A percentile compares a stretch with the other conserved stretches of the same genome.
Evolutionary conservation across 2,888 invertebrate species (phyloP).

Genomic region (Drosophila kuntzei): DNA sequence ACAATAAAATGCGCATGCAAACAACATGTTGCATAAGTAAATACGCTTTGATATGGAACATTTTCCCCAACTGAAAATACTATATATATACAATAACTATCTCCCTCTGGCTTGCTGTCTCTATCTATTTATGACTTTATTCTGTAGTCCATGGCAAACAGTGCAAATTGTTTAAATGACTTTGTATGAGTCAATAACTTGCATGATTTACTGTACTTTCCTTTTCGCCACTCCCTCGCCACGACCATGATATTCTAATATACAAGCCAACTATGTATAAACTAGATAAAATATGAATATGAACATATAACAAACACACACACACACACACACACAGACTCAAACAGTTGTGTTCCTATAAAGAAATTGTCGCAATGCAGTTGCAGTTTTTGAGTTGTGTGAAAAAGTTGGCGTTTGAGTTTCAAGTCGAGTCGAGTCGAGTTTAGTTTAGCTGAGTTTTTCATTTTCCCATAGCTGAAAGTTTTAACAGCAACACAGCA

Average conservation of each 20-base stretch:
- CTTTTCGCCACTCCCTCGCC: constrained; percentile 1
- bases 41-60: constrained; percentile 21
- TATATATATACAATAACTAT: not conserved
- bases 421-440: constrained; percentile 38
- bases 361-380: constrained; percentile 74
- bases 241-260: constrained; percentile 45
- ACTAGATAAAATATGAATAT: constrained; percentile 70
- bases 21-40: constrained; percentile 55
- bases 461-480: constrained; percentile 46
- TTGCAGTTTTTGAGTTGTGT: constrained; percentile 59
- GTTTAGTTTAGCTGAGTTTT: constrained; percentile 30
- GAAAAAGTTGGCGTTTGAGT: constrained; percentile 58
- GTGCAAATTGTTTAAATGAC: constrained; percentile 64
- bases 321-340: constrained; percentile 12
- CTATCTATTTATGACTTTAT: constrained; percentile 46
- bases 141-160: constrained; percentile 49
- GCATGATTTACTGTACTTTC: constrained; percentile 53
- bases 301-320: constrained; percentile 54
- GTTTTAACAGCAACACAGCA: constrained; percentile 40
- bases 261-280: constrained; percentile 43
- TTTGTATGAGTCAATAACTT: constrained; percentile 65
- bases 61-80: constrained; percentile 5
- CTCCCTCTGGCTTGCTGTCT: not conserved
- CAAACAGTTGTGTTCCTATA: constrained; percentile 12
- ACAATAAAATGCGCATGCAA: constrained; percentile 26